phyloP scores from a whole-genome alignment of 1,140 invertebrate species.

The Drosophila nannoptera region DNA sequence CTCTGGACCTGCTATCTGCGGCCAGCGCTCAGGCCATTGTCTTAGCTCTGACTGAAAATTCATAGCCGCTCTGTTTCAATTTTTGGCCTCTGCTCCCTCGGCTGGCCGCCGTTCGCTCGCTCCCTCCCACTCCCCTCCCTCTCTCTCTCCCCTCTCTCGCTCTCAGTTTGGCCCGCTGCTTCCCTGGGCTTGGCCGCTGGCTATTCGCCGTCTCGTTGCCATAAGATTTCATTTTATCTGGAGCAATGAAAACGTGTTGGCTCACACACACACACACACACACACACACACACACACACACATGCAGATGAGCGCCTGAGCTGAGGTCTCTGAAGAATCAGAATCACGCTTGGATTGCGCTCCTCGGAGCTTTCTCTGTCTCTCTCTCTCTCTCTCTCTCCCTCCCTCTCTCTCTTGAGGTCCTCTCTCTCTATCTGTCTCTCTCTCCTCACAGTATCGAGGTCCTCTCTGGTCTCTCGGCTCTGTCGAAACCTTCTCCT shows the following conservation, averaged over 20 bases:
- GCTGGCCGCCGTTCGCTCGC: not conserved
- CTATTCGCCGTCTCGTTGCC: constrained; percentile 38
- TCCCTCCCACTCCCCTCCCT: not conserved
- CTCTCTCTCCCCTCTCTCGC: not conserved
- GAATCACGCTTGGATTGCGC: too few relatives aligned
- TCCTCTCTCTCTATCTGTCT: too few relatives aligned
- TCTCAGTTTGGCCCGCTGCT: not conserved
- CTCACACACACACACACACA: constrained; percentile 14
- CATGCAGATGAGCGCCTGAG: too few relatives aligned
- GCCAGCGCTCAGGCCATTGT: constrained; percentile 63
- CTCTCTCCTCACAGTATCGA: too few relatives aligned
- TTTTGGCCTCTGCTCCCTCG: constrained; percentile 51
- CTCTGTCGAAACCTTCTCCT: not conserved
- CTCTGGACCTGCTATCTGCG: not conserved
- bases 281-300: not conserved
- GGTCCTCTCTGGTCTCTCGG: not conserved
- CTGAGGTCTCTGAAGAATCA: too few relatives aligned
- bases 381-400: too few relatives aligned
- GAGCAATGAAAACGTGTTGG: constrained; percentile 74
- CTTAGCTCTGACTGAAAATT: constrained; percentile 67
- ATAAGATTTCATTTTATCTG: constrained; percentile 75
- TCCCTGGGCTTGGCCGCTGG: not conserved
- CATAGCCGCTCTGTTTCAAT: constrained; percentile 76
- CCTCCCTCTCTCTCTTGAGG: too few relatives aligned
- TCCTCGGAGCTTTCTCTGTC: too few relatives aligned